Evolutionary conservation across 1,140 invertebrate genomes (phyloP).

Genomic region (Drosophila asahinai): DNA sequence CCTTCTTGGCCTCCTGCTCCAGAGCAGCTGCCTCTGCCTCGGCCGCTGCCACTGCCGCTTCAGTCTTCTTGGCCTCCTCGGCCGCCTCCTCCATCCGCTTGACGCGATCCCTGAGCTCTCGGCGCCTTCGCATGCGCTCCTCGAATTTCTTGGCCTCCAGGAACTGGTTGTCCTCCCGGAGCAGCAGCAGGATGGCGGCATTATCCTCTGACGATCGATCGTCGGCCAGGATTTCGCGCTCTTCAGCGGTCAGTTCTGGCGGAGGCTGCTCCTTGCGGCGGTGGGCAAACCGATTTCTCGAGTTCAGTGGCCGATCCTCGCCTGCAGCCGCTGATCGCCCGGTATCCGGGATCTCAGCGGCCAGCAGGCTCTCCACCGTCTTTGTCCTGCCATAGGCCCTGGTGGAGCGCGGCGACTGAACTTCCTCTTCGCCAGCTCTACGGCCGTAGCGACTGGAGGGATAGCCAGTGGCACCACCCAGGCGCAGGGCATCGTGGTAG

Average conservation of each 20-base stretch:
- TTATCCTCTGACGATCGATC: constrained; percentile 82
- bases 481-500: constrained; percentile 68
- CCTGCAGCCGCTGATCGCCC: constrained; percentile 6
- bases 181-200: constrained; percentile 74
- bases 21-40: constrained; percentile 77
- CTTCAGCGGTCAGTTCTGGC: constrained; percentile 68
- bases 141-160: constrained; percentile 86
- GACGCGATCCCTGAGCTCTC: constrained; percentile 92
- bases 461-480: constrained; percentile 73
- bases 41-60: constrained; percentile 42
- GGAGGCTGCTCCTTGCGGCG: constrained; percentile 65
- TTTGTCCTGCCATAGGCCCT: constrained; percentile 67
- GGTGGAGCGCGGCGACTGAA: constrained; percentile 19
- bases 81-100: constrained; percentile 90
- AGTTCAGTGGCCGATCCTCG: constrained; percentile 49
- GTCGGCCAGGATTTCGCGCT: constrained; percentile 71
- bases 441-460: constrained; percentile 56
- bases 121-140: constrained; percentile 91
- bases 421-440: constrained; percentile 43
- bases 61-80: constrained; percentile 66
- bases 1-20: constrained; percentile 57
- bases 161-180: constrained; percentile 86
- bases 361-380: constrained; percentile 50
- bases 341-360: constrained; percentile 34
- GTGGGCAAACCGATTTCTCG: constrained; percentile 64